A percentile compares a stretch with the other conserved stretches of the same genome.
These are phyloP conservation scores for Arctia plantaginis DNA, from an alignment of 2,888 invertebrate genomes.

Conservation along the genomic window DNA sequence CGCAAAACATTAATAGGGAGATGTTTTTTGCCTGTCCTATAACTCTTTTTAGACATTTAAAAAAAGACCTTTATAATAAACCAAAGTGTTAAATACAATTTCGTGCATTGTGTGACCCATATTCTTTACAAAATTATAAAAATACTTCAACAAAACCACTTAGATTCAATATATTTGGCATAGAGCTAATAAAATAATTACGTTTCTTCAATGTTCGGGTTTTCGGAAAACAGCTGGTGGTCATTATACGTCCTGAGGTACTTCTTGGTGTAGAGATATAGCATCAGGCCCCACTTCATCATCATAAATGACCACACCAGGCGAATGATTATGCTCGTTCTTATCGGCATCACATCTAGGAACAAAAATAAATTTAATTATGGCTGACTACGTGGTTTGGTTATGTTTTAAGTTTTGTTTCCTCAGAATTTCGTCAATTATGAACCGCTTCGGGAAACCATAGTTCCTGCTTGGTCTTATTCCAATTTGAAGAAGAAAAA, in stretches of 20 bases:
- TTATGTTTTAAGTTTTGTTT: neutral
- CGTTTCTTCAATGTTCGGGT: slow-evolving; percentile 79
- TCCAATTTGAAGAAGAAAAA: too few species aligned
- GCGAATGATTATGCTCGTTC: slow-evolving; percentile 78
- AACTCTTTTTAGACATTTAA: slow-evolving; percentile 6
- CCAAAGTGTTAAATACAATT: slow-evolving; percentile 8
- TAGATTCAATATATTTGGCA: slow-evolving; percentile 31
- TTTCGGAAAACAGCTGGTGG: slow-evolving; percentile 79
- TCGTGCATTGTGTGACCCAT: slow-evolving; percentile 16
- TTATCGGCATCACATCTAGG: slow-evolving; percentile 80
- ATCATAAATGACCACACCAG: slow-evolving; percentile 85
- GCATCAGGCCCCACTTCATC: slow-evolving; percentile 82
- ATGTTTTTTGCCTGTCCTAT: neutral
- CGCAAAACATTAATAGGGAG: neutral
- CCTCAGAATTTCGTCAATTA: neutral
- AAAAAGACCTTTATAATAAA: slow-evolving; percentile 9
- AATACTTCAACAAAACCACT: slow-evolving; percentile 47
- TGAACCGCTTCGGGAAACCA: too few species aligned
- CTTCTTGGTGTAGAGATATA: slow-evolving; percentile 77
- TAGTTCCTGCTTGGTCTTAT: neutral
- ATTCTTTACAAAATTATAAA: neutral
- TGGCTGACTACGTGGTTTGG: neutral
- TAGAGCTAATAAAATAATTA: slow-evolving; percentile 57
- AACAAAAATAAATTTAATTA: slow-evolving; percentile 34
- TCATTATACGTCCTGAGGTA: slow-evolving; percentile 81